Evolutionary conservation across 2,797 vertebrate species (phyloP), one percentile per base, ranked within the genome.

Genomic region (Chanos chanos): DNA sequence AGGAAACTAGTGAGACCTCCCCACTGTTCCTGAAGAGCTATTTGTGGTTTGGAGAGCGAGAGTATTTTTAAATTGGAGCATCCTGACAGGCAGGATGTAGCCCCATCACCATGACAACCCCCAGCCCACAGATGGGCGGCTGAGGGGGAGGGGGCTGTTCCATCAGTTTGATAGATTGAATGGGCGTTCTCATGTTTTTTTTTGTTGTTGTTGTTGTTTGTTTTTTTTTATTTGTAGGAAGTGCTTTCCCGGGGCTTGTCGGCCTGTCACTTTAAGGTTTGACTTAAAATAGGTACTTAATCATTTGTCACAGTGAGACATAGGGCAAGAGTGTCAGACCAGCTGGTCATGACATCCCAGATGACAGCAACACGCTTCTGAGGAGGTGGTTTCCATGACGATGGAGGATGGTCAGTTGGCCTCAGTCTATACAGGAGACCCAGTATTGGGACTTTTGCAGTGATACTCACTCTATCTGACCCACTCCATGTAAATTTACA

Each of bases 11-110:
- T 16, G 27, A 44, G 64, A 33, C 48, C 56, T 54, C 56, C 34
- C 67, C 5, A 44, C n/a, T n/a, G 27, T 65, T 72, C 45, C 56
- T 51, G 15, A 54, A 57, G 13, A 49, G 56, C 33, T 75, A 71
- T 71, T 61, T 75, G 21, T 19, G 54, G 58, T 41, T 6, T 5
- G 41, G 2, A 0, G 34, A 64, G 1, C 67, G 63, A 4, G 7
- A 7, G 74, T 89, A 88, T 88, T 89, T 90, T 89, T 88, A 89
- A 81, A 83, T 60, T 61, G 0, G 37, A n/a, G 40, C 81, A 81
- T 87, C 79, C 83, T 83, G 74, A 85, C 76, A 85, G 81, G 83
- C 73, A 74, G 84, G 74, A 82, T 74, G 68, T 77, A 51, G 83
- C 85, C n/a, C 40, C 3, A 7, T 74, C 54, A 79, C 84, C 81